A percentile compares a stretch with the other conserved stretches of the same genome.
phyloP scores from a whole-genome alignment of 2,888 invertebrate genomes.

The Phaonia tiefii region DNA sequence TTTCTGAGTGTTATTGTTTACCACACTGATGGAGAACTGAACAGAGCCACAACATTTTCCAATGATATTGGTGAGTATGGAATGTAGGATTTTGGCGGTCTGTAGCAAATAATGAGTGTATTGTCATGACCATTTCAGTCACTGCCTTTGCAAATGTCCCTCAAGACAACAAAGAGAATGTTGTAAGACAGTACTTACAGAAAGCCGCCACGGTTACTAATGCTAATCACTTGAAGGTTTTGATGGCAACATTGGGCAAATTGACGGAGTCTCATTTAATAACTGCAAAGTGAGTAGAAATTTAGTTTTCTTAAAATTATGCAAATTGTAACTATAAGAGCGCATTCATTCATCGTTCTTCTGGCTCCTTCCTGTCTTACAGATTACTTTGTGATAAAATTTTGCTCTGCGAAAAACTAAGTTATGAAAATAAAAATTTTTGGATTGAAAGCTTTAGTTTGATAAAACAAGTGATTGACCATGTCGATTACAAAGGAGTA shows the following conservation, averaged over 20 bases:
- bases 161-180: conserved; percentile 88
- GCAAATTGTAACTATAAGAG: neutral
- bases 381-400: conserved; percentile 94
- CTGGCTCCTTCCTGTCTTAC: too few relatives aligned
- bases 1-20: conserved; percentile 94
- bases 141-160: conserved; percentile 85
- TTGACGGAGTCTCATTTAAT: conserved; percentile 87
- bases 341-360: too few relatives aligned
- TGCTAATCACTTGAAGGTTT: conserved; percentile 87
- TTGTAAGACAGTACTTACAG: conserved; percentile 88
- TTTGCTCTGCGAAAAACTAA: conserved; percentile 90
- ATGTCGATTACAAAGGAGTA: conserved; percentile 97
- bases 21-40: conserved; percentile 86
- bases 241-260: conserved; percentile 88
- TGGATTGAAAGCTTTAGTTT: conserved; percentile 95
- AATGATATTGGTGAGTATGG: conserved; percentile 82
- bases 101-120: too few relatives aligned
- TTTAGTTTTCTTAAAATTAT: too few relatives aligned
- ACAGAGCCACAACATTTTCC: conserved; percentile 86
- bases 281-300: conserved; percentile 86
- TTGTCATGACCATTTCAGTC: conserved; percentile 77
- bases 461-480: conserved; percentile 91
- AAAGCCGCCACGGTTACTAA: conserved; percentile 88
- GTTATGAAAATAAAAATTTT: conserved; percentile 89
- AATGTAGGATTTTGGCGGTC: neutral